Base-by-base conservation (phyloP, 2,888 invertebrate species). In the Drepana falcataria region DNA sequence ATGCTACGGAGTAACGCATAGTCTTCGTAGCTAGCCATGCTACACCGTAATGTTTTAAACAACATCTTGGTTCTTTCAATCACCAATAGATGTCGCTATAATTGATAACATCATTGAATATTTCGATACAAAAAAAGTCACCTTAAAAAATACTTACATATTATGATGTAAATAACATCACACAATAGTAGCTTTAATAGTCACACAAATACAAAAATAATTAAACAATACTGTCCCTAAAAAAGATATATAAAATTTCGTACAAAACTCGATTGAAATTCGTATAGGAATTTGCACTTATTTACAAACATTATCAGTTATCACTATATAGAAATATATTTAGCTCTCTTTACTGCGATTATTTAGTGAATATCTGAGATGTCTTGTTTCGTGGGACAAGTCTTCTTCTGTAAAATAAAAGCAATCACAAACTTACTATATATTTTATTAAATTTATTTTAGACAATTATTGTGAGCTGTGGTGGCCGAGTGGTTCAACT, bases 1-100 rank as follows among this genome's bases (percentile, higher is more conserved):
- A 64, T 64, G 48, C 52, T 57, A 58, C 54, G 56, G 56, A 57
- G 57, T 56, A 58, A 37, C 1, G 21, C 49, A 5, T 2, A 3
- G 1, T 35, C 35, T 9, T n/a, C 40, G 5, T 51, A 34, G 51
- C 44, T 44, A 44, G 9, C 2, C 37, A 37, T 2, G 37, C 4
- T 4, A 37, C 37, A 37, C 3, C 4, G 2, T 37, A 4, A 37
- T n/a, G n/a, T n/a, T n/a, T n/a, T n/a, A 40, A 6, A 2, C 4
- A 2, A 3, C 5, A 37, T 40, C 44, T 44, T 44, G 9, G 44
- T 44, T 44, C 9, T 6, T 2, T 9, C 6, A 9, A 3, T 9
- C 9, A 9, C 9, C 44, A 9, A 44, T 9, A 44, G 44, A 44
- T 44, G 44, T 44, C 44, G 44, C 44, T 6, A 7, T 44, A 9